Evolutionary conservation across 2,797 vertebrate species (phyloP).

Genomic region (Crocodylus rhombifer): DNA sequence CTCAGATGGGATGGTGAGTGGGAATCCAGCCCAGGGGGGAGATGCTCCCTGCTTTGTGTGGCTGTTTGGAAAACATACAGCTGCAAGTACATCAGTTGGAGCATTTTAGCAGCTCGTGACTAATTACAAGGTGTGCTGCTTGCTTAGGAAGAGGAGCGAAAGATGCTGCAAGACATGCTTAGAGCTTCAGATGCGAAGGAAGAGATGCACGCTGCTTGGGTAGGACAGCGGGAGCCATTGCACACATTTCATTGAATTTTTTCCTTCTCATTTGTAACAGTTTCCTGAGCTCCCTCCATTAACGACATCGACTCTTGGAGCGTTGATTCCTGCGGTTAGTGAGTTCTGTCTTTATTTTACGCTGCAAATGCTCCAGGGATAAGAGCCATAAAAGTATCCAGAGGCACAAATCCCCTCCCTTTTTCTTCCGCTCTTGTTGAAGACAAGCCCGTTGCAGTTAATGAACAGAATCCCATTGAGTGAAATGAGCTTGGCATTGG

Average conservation of each 20-base stretch:
- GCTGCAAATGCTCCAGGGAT: accelerated
- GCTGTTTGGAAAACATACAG: accelerated
- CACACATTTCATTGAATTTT: accelerated
- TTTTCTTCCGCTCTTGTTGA: not conserved
- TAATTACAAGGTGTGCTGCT: accelerated
- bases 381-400: accelerated
- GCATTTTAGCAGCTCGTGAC: accelerated
- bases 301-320: conserved; percentile 70
- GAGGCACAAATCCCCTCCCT: accelerated
- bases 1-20: conserved; percentile 68
- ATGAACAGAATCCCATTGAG: not conserved
- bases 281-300: conserved; percentile 78
- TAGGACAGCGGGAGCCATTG: too few species aligned
- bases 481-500: not conserved
- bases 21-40: accelerated
- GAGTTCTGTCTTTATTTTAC: not conserved
- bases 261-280: conserved; percentile 48
- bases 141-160: accelerated
- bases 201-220: not conserved
- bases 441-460: too few species aligned
- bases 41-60: accelerated
- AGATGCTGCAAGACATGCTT: accelerated
- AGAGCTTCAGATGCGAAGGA: not conserved
- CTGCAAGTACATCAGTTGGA: not conserved
- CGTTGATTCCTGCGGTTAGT: conserved; percentile 75